Evolutionary conservation across 1,140 invertebrate species (phyloP), one percentile per base, ranked within the genome.

Genomic region (Drosophila sproati): DNA sequence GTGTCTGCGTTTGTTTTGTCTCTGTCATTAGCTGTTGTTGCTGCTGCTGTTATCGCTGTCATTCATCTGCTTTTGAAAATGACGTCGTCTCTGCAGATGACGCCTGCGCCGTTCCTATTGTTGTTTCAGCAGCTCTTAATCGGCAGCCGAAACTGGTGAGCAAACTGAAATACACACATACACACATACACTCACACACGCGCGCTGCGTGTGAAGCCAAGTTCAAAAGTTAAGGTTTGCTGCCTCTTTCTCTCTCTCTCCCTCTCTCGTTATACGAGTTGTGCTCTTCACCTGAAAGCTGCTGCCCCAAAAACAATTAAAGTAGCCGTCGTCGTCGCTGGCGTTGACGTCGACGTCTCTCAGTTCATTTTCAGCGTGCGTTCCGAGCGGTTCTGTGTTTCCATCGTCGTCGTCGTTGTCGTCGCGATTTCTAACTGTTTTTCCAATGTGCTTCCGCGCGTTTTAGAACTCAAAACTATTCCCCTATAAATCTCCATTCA

Each of bases 331-430:
- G 56, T 66, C 64, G 55, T 66, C 35, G 37, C 8, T 39, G 7
- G 45, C 80, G 45, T 48, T 59, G 54, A 41, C 55, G 56, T 43
- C 20, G 20, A 20, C 20, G 20, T 20, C 20, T 20, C 62, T 86
- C 82, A 87, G 75, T 86, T 86, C 71, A 74, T 45, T 85, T 85
- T 86, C 54, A 78, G 82, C 76, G 75, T 73, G 82, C 82, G 75
- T 66, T 86, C 72, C 71, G 82, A 76, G 61, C 76, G 82, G 82
- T 86, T 72, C 75, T 76, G 71, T 76, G 71, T 55, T 71, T 77
- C 75, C 60, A 62, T 72, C 52, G 52, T 35, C 52, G 43, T 45
- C 20, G 43, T 66, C 43, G 52, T 32, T 34, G 61, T 62, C 66
- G 79, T 37, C 69, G 56, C 20, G 57, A 57, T 55, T 61, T 31